Percentiles rank a stretch among this genome's conserved stretches.
Conservation (phyloP, 2,113 vertebrate species). For the Notiomystis cincta region DNA sequence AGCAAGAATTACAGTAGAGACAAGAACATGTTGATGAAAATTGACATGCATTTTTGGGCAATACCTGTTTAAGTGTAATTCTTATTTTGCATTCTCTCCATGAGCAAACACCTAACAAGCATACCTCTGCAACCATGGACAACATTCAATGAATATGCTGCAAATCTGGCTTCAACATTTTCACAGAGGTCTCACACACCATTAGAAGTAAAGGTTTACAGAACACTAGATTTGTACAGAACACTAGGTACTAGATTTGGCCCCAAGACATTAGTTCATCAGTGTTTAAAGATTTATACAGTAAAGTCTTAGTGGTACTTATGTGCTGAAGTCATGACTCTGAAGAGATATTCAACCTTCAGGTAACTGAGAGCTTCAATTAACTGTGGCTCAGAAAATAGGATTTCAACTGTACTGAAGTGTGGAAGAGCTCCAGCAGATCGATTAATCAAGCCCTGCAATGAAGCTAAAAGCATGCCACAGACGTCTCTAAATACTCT, state of each 20-base stretch:
- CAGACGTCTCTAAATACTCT: neutral
- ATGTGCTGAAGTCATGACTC: slow-evolving; percentile 36
- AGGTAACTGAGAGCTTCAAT: slow-evolving; percentile 47
- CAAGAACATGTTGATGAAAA: rapidly evolving
- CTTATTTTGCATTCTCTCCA: neutral
- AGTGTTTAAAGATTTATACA: slow-evolving; percentile 56
- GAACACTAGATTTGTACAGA: neutral
- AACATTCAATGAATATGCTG: neutral
- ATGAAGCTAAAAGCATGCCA: slow-evolving; percentile 26
- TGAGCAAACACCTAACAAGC: neutral
- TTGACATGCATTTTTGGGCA: neutral
- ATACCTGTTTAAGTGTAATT: neutral
- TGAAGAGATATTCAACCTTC: slow-evolving; percentile 16
- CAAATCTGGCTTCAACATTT: neutral
- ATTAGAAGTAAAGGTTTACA: neutral
- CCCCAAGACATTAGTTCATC: slow-evolving; percentile 22
- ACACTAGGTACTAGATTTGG: neutral
- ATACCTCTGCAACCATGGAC: neutral
- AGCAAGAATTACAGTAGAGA: neutral
- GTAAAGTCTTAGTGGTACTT: slow-evolving; percentile 1
- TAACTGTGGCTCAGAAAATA: slow-evolving; percentile 48
- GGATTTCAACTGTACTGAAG: neutral
- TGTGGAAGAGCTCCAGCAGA: slow-evolving; percentile 28
- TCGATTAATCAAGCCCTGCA: slow-evolving; percentile 33
- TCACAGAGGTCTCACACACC: neutral